Base-by-base conservation (phyloP, 1,140 invertebrate genomes). In the Conus betulinus region DNA sequence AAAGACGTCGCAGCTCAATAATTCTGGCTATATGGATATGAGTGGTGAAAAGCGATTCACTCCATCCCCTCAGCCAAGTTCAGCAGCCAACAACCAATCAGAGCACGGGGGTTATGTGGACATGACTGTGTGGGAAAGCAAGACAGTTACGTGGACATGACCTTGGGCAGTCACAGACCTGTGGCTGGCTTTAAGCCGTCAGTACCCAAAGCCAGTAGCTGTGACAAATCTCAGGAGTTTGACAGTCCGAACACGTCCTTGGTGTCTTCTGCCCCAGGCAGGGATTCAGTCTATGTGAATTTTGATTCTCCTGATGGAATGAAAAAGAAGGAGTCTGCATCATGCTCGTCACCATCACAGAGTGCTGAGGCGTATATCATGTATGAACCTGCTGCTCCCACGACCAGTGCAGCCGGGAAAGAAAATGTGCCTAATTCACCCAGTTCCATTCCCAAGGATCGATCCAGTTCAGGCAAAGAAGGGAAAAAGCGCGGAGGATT, bases 21-120 rank as follows among this genome's bases (percentile, higher is more conserved):
- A 91, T 52, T 74, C 27, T 55, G 20, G 84, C 53, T 93, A 93
- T 87, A 88, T 93, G 23, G 92, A 93, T 55, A 93, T 93, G 92
- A 86, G 81, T 53, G 90, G 90, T 17, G 91, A 93, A 53, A 91
- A 90, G 83, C 76, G 88, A 5, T 85, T 88, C 63, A 91, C 91
- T 23, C 90, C 90, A 8, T 91, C 91, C 23, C 91, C 92, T 53
- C 87, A 90, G 51, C 57, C 57, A 60, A 60, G 57, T 15, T 76
- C 85, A 5, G 57, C 53, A 17, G 87, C 39, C 74, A 15, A 17
- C 53, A 87, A 84, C 63, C 88, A 82, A 76, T 89, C 90, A 78
- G 39, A 81, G 53, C 89, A 88, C 76, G 91, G 20, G 20, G 67
- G 91, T 1, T 93, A 93, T 71, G 88, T 93, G 15, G 91, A 92